These are phyloP conservation scores for Bombus ignitus DNA, from an alignment of 1,140 invertebrate species.

Conservation along the genomic window DNA sequence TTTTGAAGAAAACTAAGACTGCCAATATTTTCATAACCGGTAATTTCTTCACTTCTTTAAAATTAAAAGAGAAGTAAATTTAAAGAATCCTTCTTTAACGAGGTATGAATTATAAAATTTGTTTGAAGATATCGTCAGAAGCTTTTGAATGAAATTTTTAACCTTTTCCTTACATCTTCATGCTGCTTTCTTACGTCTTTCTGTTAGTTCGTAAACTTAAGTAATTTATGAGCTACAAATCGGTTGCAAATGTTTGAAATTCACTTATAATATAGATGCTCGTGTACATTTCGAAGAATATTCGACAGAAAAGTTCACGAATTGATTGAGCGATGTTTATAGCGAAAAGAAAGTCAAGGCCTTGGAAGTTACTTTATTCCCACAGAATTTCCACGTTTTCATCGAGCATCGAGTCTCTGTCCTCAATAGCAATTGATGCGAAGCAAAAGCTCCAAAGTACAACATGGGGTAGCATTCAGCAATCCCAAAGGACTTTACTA, in stretches of 20 bases:
- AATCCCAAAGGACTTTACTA: not conserved
- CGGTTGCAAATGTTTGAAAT: too few species aligned
- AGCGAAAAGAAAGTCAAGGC: not conserved
- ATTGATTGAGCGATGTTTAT: not conserved
- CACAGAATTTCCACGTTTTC: not conserved
- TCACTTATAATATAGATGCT: not conserved
- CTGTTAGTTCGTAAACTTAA: too few species aligned
- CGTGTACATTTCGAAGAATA: not conserved
- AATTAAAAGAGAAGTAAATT: not conserved
- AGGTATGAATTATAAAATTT: not conserved
- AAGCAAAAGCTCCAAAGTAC: not conserved
- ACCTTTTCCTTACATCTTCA: too few species aligned
- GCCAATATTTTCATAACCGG: not conserved
- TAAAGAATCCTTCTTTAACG: not conserved
- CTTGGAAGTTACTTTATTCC: not conserved
- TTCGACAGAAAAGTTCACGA: not conserved
- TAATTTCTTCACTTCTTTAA: not conserved
- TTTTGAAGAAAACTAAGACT: not conserved
- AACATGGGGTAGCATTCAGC: not conserved
- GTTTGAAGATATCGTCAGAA: too few species aligned
- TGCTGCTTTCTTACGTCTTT: too few species aligned
- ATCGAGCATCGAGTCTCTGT: not conserved
- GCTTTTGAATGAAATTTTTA: too few species aligned
- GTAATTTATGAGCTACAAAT: too few species aligned
- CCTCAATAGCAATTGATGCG: slow-evolving; percentile 3